Conservation (phyloP, 2,888 invertebrate genomes). For the Neoaliturus tenellus region DNA sequence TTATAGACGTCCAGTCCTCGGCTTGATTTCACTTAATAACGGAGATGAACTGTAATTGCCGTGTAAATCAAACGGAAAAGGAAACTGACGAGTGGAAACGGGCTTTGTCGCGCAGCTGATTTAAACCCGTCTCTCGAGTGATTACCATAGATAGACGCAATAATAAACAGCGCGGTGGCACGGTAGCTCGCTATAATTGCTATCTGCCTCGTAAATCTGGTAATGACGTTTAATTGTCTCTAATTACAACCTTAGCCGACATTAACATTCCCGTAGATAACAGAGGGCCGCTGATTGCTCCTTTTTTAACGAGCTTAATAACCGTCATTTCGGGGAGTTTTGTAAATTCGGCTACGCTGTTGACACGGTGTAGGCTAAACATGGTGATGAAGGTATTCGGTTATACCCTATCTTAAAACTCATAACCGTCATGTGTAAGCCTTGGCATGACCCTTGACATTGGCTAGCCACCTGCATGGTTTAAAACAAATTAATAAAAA, state of each 20-base stretch:
- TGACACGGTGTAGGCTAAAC: neutral
- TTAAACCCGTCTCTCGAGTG: neutral
- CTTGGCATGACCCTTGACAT: too few species aligned
- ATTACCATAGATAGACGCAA: slow-evolving; percentile 18
- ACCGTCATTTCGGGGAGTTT: neutral
- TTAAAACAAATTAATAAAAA: too few species aligned
- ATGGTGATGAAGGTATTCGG: too few species aligned
- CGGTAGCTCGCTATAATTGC: slow-evolving; percentile 17
- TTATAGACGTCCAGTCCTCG: neutral
- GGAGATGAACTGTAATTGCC: neutral
- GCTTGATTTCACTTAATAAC: slow-evolving; percentile 41
- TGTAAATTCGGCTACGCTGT: neutral
- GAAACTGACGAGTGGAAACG: neutral
- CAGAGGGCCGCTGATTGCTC: neutral
- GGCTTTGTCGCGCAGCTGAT: neutral
- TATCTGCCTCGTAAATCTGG: neutral
- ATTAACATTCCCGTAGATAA: neutral
- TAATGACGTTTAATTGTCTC: slow-evolving; percentile 15
- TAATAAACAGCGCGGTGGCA: neutral
- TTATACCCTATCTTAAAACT: too few species aligned
- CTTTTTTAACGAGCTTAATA: slow-evolving; percentile 14
- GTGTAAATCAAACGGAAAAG: slow-evolving; percentile 16
- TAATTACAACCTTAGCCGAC: slow-evolving; percentile 27
- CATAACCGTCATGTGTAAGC: too few species aligned
- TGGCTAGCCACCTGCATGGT: too few species aligned